These are phyloP conservation scores for Papilio polytes DNA, from an alignment of 1,140 invertebrate genomes.

Conservation along the genomic window DNA sequence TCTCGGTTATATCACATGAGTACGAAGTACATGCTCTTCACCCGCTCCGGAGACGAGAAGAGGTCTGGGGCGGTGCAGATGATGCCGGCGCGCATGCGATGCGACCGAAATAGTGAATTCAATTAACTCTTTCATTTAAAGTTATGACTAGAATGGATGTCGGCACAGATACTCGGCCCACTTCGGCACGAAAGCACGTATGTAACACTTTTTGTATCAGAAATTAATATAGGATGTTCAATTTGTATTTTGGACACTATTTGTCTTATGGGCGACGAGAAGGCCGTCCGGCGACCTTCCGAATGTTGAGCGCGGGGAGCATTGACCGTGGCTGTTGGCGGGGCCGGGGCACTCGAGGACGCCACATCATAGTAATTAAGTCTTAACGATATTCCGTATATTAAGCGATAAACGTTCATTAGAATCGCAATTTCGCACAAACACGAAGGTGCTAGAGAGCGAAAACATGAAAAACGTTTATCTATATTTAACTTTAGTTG, in stretches of 20 bases:
- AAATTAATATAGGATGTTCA: conserved; percentile 73
- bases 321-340: conserved; percentile 56
- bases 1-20: conserved; percentile 56
- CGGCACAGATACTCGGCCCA: conserved; percentile 78
- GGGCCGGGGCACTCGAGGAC: conserved; percentile 35
- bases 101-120: conserved; percentile 50
- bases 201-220: conserved; percentile 73
- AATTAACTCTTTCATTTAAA: conserved; percentile 72
- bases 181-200: conserved; percentile 76
- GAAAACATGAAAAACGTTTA: conserved; percentile 37
- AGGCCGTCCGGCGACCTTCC: conserved; percentile 80
- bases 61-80: conserved; percentile 35
- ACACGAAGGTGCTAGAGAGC: conserved; percentile 30
- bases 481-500: conserved; percentile 15
- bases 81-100: conserved; percentile 29
- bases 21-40: conserved; percentile 11
- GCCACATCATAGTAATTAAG: conserved; percentile 31
- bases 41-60: conserved; percentile 44
- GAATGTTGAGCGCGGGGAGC: conserved; percentile 65
- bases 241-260: conserved; percentile 52
- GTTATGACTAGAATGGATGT: conserved; percentile 66
- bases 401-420: conserved; percentile 31
- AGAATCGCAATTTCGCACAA: conserved; percentile 31
- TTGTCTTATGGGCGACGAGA: conserved; percentile 70
- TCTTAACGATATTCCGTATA: conserved; percentile 29